Evolutionary conservation across 2,888 invertebrate genomes (phyloP).

Genomic region (Atethmia centrago): DNA sequence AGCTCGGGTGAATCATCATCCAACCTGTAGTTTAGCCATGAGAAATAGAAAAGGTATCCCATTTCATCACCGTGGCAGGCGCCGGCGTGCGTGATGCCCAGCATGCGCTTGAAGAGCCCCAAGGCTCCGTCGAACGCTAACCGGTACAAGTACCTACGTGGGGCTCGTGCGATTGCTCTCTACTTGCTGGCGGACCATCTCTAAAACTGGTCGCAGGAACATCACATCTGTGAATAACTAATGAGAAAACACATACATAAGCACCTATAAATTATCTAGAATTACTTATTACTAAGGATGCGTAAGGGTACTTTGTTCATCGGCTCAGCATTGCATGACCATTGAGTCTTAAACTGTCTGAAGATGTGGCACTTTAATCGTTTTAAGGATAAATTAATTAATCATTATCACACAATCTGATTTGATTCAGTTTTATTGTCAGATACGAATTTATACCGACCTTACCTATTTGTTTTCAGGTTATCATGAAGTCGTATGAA

Average conservation of each 20-base stretch:
- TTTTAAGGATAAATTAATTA: background rate
- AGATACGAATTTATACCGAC: background rate
- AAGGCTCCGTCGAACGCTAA: slow-evolving; percentile 92
- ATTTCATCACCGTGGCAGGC: slow-evolving; percentile 92
- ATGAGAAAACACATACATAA: slow-evolving; percentile 40
- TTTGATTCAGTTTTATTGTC: background rate
- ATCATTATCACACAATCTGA: background rate
- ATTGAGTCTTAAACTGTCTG: background rate
- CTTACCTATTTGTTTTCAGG: background rate
- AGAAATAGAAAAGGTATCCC: slow-evolving; percentile 92
- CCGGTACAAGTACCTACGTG: slow-evolving; percentile 91
- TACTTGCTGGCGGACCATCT: slow-evolving; percentile 87
- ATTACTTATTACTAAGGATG: background rate
- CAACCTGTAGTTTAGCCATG: slow-evolving; percentile 91
- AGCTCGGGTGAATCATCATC: slow-evolving; percentile 91
- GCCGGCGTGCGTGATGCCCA: slow-evolving; percentile 91
- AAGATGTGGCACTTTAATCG: background rate
- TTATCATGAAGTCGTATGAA: background rate
- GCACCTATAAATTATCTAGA: background rate
- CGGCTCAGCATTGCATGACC: background rate
- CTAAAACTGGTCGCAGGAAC: slow-evolving; percentile 91
- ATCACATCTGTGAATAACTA: slow-evolving; percentile 92
- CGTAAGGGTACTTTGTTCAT: background rate
- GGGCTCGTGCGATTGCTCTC: slow-evolving; percentile 86
- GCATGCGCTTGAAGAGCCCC: slow-evolving; percentile 91